These are phyloP conservation scores for Montipora sp. DNA, from an alignment of 64 coral and sea anemone genomes.

Conservation along the genomic window DNA sequence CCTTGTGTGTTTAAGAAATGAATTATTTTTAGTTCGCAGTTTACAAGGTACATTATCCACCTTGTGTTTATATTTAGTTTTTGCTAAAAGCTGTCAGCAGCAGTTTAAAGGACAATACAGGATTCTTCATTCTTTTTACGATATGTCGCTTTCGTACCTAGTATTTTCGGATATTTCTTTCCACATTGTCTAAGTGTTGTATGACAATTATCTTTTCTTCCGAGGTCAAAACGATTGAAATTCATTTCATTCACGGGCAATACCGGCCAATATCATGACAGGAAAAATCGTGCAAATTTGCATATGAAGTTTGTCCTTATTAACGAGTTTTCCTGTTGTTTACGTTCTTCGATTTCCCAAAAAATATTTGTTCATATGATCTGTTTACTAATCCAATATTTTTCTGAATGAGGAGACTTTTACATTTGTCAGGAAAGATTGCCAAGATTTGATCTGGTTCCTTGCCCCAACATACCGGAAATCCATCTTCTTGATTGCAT, in stretches of 20 bases:
- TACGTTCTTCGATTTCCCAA: background rate
- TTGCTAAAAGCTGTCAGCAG: background rate
- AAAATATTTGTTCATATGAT: background rate
- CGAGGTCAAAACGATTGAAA: background rate
- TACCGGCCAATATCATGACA: constrained; percentile 19
- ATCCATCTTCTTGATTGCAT: no score
- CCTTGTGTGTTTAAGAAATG: background rate
- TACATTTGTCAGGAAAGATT: no score
- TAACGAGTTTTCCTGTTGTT: background rate
- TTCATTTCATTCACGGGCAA: background rate
- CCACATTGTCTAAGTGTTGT: no score
- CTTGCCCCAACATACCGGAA: no score
- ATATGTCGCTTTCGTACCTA: background rate
- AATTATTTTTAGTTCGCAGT: background rate
- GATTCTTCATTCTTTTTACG: no score
- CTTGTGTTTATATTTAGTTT: background rate
- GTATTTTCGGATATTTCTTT: no score
- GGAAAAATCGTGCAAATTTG: constrained; percentile 12
- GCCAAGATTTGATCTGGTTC: no score
- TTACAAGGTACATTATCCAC: background rate
- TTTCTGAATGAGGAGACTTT: no score
- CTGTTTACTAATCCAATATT: background rate
- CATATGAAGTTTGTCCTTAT: background rate
- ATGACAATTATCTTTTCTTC: no score
- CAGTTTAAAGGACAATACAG: no score